These are phyloP conservation scores for Dexiosoma caninum DNA, from an alignment of 2,888 invertebrate species.

Conservation along the genomic window DNA sequence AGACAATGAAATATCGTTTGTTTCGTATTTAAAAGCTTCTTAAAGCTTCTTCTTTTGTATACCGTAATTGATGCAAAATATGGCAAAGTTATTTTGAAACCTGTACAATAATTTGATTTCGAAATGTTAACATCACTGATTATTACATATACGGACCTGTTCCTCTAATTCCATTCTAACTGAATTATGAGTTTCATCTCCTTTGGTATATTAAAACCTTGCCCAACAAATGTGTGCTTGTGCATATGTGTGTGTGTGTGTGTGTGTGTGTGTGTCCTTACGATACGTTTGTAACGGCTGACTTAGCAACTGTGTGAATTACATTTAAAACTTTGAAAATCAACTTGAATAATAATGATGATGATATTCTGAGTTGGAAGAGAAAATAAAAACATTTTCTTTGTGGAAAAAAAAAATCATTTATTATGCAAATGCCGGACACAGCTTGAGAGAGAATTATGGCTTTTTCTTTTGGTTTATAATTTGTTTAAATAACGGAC, in stretches of 20 bases:
- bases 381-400: conserved; percentile 17
- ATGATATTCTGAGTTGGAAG: conserved; percentile 28
- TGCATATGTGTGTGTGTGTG: not conserved
- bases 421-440: conserved; percentile 63
- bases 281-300: conserved; percentile 34
- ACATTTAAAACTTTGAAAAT: conserved; percentile 61
- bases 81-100: no score
- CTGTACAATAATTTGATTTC: no score
- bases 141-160: not conserved
- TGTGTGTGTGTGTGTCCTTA: not conserved
- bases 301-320: conserved; percentile 55
- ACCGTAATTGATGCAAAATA: no score
- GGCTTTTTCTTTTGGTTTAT: conserved; percentile 46
- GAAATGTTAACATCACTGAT: no score
- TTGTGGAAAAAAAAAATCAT: conserved; percentile 36
- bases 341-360: conserved; percentile 57
- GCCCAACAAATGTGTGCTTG: not conserved
- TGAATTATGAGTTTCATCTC: conserved; percentile 13
- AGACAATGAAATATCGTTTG: no score
- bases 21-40: no score
- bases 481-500: conserved; percentile 44
- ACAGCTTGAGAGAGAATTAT: conserved; percentile 59
- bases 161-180: not conserved
- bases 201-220: not conserved
- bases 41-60: no score